These are phyloP conservation scores for Alitta virens DNA, from an alignment of 2,888 invertebrate species.

Conservation along the genomic window DNA sequence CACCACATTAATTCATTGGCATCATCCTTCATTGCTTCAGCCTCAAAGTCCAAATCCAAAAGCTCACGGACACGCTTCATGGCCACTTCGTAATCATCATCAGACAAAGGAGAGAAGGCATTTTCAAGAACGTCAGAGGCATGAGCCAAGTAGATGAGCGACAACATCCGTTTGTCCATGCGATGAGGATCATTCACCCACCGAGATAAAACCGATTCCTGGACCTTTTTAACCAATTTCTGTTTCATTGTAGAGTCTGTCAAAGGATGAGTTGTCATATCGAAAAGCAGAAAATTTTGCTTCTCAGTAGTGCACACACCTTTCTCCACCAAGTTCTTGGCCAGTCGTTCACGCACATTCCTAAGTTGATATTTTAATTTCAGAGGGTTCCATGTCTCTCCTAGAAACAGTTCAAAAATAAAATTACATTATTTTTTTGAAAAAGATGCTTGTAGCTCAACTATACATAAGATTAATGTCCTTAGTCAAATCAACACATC, in stretches of 20 bases:
- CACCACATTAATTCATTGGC: constrained; percentile 90
- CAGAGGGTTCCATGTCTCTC: constrained; percentile 99
- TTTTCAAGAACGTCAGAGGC: constrained; percentile 99
- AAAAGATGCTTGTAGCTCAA: no score
- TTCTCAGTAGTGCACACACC: constrained; percentile 98
- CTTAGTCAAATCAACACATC: no score
- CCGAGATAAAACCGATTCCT: constrained; percentile 89
- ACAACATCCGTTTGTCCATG: constrained; percentile 92
- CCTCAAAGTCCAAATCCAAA: constrained; percentile 94
- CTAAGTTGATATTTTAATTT: constrained; percentile 96
- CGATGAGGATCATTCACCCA: constrained; percentile 96
- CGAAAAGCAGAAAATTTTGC: constrained; percentile 98
- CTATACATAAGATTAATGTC: no score
- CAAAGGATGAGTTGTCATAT: constrained; percentile 99
- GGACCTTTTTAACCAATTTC: constrained; percentile 89
- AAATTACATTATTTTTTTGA: background rate
- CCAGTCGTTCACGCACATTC: constrained; percentile 97
- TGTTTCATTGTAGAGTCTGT: constrained; percentile 93
- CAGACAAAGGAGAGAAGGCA: constrained; percentile 94
- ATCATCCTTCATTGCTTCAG: constrained; percentile 79
- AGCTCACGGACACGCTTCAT: constrained; percentile 95
- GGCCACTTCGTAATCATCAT: constrained; percentile 94
- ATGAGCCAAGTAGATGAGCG: constrained; percentile 92
- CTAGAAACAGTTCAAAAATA: constrained; percentile 59
- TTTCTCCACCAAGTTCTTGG: constrained; percentile 99